Evolutionary conservation across 2,888 invertebrate genomes (phyloP).

Genomic region (Andrena fulva): DNA sequence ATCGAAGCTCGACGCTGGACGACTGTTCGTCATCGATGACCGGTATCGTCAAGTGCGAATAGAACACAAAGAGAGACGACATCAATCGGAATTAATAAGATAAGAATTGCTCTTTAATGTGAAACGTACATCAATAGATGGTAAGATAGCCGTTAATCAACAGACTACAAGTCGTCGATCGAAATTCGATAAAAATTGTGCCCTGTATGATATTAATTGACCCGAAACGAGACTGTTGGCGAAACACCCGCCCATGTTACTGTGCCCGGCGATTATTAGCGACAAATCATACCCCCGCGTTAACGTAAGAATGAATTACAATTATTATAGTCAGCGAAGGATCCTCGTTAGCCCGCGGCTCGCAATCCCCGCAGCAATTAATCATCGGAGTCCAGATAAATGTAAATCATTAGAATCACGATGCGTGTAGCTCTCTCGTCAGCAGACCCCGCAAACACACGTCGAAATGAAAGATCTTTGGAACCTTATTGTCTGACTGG

Average conservation of each 20-base stretch:
- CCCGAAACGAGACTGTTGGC: constrained; percentile 41
- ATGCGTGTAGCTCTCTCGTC: constrained; percentile 8
- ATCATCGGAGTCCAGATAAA: constrained; percentile 20
- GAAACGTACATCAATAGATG: constrained; percentile 53
- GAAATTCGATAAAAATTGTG: constrained; percentile 66
- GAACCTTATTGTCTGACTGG: constrained; percentile 68
- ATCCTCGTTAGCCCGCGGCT: constrained; percentile 30
- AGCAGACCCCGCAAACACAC: constrained; percentile 21
- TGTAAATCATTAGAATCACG: constrained; percentile 7
- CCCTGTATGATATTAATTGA: constrained; percentile 67
- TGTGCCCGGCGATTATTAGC: constrained; percentile 1
- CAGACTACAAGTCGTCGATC: constrained; percentile 47
- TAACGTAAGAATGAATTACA: constrained; percentile 4
- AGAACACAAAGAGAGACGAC: not conserved
- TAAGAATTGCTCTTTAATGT: constrained; percentile 44
- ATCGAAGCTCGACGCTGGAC: not conserved
- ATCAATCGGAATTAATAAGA: constrained; percentile 32
- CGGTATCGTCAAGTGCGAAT: not conserved
- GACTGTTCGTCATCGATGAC: not conserved
- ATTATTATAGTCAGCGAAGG: constrained; percentile 33
- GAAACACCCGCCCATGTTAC: constrained; percentile 6
- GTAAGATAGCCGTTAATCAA: constrained; percentile 36
- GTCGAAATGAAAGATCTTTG: constrained; percentile 35
- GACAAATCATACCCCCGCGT: constrained; percentile 27
- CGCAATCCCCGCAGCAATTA: constrained; percentile 21